Evolutionary conservation across 92 coral and sea anemone genomes (phyloP).

Genomic region (Actinostola sp.): DNA sequence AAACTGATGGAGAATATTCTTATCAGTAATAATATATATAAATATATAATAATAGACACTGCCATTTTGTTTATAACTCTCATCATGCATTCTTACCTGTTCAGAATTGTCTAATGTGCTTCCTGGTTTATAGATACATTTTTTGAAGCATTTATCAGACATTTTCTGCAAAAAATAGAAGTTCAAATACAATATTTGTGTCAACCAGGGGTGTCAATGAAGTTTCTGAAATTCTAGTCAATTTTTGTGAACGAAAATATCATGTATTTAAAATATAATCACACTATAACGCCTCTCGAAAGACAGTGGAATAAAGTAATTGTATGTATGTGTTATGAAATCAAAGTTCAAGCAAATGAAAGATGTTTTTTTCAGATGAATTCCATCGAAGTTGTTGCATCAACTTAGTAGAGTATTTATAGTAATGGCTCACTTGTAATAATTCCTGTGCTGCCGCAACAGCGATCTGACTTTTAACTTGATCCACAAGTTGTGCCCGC

Average conservation of each 20-base stretch:
- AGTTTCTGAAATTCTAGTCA: too few species aligned
- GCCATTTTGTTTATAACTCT: too few species aligned
- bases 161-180: slow-evolving; percentile 72
- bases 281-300: too few species aligned
- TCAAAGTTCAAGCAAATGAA: too few species aligned
- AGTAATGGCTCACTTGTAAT: slow-evolving; percentile 64
- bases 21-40: too few species aligned
- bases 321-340: too few species aligned
- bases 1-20: too few species aligned
- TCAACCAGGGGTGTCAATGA: too few species aligned
- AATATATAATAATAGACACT: background rate
- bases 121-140: slow-evolving; percentile 90
- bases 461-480: slow-evolving; percentile 90
- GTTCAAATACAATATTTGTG: background rate
- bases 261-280: too few species aligned
- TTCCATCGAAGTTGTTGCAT: background rate
- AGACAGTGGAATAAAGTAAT: too few species aligned
- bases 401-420: background rate
- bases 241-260: too few species aligned
- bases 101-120: slow-evolving; percentile 79
- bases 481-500: slow-evolving; percentile 87
- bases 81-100: slow-evolving; percentile 58
- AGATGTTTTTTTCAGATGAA: background rate
- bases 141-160: slow-evolving; percentile 98
- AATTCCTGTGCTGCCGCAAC: slow-evolving; percentile 93